Evolutionary conservation across 2,888 invertebrate species (phyloP).

Genomic region (Smittia sp.): DNA sequence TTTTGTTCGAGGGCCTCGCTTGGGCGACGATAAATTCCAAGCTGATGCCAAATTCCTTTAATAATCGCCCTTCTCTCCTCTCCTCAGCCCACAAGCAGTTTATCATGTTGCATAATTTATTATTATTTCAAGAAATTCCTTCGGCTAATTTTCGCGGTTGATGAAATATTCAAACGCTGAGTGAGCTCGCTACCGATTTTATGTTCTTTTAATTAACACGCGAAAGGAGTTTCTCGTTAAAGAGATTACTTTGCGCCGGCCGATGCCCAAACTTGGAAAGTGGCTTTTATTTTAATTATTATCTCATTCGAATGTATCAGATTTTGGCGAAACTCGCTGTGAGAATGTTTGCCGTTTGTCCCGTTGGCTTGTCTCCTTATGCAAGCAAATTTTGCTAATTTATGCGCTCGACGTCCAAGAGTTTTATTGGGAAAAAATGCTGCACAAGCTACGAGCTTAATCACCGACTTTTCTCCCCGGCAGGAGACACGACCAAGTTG

Average conservation of each 20-base stretch:
- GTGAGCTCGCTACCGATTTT: neutral
- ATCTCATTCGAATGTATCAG: constrained; percentile 19
- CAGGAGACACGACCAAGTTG: neutral
- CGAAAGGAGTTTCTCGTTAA: constrained; percentile 14
- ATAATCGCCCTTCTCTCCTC: constrained; percentile 3
- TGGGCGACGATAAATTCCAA: neutral
- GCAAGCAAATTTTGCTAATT: neutral
- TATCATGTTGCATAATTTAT: constrained; percentile 8
- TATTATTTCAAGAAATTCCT: constrained; percentile 7
- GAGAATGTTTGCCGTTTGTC: neutral
- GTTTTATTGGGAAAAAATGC: neutral
- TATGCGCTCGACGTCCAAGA: neutral
- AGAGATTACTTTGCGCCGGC: neutral
- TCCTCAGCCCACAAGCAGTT: neutral
- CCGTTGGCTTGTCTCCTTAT: too few relatives aligned
- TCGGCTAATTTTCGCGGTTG: neutral
- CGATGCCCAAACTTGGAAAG: constrained; percentile 1
- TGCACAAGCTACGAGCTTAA: neutral
- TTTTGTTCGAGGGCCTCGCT: neutral
- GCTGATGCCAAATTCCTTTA: constrained; percentile 12
- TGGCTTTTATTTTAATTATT: constrained; percentile 18
- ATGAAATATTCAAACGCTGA: neutral
- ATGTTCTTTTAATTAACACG: constrained; percentile 19
- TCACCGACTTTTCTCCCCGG: neutral
- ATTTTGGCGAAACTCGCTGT: too few relatives aligned